Percentiles rank a stretch among this genome's conserved stretches.
These are phyloP conservation scores for Shargacucullia verbasci DNA, from an alignment of 2,888 invertebrate species.

Conservation along the genomic window DNA sequence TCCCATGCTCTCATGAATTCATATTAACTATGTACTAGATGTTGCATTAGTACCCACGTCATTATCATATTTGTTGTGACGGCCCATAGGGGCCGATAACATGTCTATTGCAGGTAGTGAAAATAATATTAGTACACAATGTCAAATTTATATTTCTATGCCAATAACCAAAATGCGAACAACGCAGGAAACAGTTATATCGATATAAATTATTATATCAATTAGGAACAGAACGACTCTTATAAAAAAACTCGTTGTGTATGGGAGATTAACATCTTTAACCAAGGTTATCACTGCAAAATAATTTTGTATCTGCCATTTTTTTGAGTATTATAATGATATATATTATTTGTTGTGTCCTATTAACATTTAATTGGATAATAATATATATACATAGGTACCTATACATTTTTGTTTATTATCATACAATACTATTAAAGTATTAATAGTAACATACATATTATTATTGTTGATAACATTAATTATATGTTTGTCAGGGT, in stretches of 20 bases:
- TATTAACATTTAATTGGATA: slow-evolving; percentile 29
- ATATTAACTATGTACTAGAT: too few species aligned
- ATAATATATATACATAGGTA: too few species aligned
- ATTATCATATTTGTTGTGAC: slow-evolving; percentile 2
- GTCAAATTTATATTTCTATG: not conserved
- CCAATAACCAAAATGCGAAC: slow-evolving; percentile 7
- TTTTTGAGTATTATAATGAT: slow-evolving; percentile 30
- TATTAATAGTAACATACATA: too few species aligned
- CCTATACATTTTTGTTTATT: slow-evolving; percentile 1
- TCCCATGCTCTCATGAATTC: too few species aligned
- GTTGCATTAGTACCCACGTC: slow-evolving; percentile 1
- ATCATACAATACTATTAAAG: too few species aligned
- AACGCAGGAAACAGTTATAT: slow-evolving; percentile 27
- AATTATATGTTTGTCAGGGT: slow-evolving; percentile 1
- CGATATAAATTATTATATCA: slow-evolving; percentile 13
- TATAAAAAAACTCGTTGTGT: slow-evolving; percentile 18
- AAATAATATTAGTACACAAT: slow-evolving; percentile 2
- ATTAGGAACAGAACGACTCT: slow-evolving; percentile 15
- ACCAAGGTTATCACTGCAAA: slow-evolving; percentile 39
- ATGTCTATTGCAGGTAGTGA: not conserved
- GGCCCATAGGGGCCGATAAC: not conserved
- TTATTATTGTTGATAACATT: not conserved
- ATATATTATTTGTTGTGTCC: slow-evolving; percentile 19
- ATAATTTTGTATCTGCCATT: slow-evolving; percentile 22
- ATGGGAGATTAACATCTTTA: slow-evolving; percentile 3